These are phyloP conservation scores for Bambusicola thoracicus DNA, from an alignment of 2,113 vertebrate species.

Conservation along the genomic window DNA sequence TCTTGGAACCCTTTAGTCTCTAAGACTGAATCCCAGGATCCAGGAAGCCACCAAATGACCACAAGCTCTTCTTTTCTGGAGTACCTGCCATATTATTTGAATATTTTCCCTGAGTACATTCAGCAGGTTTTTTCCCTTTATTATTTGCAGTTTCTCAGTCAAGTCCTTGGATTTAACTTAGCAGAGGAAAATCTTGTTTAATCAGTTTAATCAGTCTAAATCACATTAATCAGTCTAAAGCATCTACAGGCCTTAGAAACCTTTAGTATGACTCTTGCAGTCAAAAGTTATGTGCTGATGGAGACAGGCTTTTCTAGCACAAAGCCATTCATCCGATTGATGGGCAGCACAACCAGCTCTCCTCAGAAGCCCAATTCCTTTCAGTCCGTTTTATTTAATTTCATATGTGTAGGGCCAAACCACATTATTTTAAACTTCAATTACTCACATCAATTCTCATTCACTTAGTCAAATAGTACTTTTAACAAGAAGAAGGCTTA, in stretches of 20 bases:
- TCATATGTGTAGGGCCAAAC: not conserved
- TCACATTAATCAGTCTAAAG: not conserved
- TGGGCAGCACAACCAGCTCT: not conserved
- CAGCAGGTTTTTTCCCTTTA: not conserved
- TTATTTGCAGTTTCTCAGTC: not conserved
- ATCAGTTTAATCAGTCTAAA: no score
- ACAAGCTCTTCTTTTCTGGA: not conserved
- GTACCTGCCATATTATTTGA: not conserved
- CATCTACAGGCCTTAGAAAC: not conserved
- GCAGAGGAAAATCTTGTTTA: not conserved
- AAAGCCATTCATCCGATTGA: not conserved
- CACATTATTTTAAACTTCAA: not conserved
- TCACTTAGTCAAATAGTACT: not conserved
- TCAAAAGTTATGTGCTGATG: not conserved
- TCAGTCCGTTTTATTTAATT: not conserved
- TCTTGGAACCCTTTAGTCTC: no score
- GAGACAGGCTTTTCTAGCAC: not conserved
- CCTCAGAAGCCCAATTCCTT: not conserved
- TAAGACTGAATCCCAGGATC: no score
- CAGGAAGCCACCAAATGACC: accelerated
- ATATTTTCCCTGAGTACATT: not conserved
- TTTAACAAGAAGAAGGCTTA: not conserved
- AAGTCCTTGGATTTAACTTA: not conserved
- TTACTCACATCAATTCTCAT: not conserved
- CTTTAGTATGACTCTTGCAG: not conserved